phyloP scores from a whole-genome alignment of 2,888 invertebrate genomes.

The Pheosia gnoma region DNA sequence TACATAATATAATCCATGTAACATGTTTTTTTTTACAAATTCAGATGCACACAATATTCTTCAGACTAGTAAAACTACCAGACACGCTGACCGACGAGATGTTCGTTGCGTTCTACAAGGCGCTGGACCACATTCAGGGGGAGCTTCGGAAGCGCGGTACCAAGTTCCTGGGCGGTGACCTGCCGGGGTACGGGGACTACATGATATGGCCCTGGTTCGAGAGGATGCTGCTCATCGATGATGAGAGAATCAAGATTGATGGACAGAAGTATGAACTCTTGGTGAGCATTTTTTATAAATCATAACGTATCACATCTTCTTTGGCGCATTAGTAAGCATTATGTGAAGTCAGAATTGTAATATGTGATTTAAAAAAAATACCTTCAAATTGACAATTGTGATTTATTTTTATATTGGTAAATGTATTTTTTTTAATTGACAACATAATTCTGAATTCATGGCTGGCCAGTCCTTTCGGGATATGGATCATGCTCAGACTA shows the following conservation, averaged over 20 bases:
- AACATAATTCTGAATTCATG: no score
- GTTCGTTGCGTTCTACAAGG: slow-evolving; percentile 54
- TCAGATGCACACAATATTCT: slow-evolving; percentile 55
- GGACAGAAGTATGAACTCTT: slow-evolving; percentile 77
- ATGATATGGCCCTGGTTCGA: slow-evolving; percentile 96
- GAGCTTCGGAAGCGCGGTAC: slow-evolving; percentile 85
- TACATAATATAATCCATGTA: no score
- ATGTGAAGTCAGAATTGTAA: no score
- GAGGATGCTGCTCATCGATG: slow-evolving; percentile 77
- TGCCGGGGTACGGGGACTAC: slow-evolving; percentile 91
- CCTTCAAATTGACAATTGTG: no score
- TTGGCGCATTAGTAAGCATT: no score
- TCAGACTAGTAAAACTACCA: slow-evolving; percentile 51
- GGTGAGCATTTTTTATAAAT: slow-evolving; percentile 48
- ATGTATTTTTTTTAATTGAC: no score
- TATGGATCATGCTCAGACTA: no score
- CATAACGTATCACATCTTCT: no score
- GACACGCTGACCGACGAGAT: slow-evolving; percentile 55
- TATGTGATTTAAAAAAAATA: no score
- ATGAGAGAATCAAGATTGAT: slow-evolving; percentile 79
- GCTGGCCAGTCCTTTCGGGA: no score
- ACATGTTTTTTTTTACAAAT: slow-evolving; percentile 15
- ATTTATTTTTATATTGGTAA: no score
- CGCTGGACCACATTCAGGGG: slow-evolving; percentile 85
- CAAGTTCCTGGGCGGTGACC: slow-evolving; percentile 85